Evolutionary conservation across 2,797 vertebrate species (phyloP), one percentile per base, ranked within the genome.

Genomic region (Onychomys torridus): DNA sequence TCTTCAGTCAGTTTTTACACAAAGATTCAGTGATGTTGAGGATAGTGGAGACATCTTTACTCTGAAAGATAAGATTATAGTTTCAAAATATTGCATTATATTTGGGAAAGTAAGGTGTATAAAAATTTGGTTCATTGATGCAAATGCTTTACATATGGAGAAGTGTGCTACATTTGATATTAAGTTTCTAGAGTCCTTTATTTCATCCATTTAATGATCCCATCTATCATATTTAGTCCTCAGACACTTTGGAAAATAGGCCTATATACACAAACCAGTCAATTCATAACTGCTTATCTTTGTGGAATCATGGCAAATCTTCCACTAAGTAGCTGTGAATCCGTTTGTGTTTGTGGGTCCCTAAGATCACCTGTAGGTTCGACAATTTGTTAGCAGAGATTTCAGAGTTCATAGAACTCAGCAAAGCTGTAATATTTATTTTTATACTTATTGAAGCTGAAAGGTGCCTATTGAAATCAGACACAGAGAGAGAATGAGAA

Each of bases 51-150:
- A 52, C n/a, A 73, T 21, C 43, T 96, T 96, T 29, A 46, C 10
- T 93, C 65, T 83, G 14, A 71, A 93, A 78, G 17, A 46, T 67
- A 43, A 32, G 83, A 49, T 57, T 7, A 32, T 8, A 49, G n/a
- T 86, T 93, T 89, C 76, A 32, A 40, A 55, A 65, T 65, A 61
- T 6, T 23, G 2, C 3, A 23, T 84, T 55, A n/a, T 12, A 23
- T 81, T 91, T 81, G 75, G 17, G 13, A 71, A 91, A 86, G 14
- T n/a, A 57, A 19, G 69, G 11, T 59, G 57, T 75, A 23, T 75
- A 77, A 91, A 95, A 67, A 90, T 81, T 57, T 40, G 55, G 55
- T 91, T 92, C 37, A 75, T 25, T 90, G 17, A 43, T 52, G 25
- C 52, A 96, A 89, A 83, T 94, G 25, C 7, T 92, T 84, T 57